A percentile compares a stretch with the other conserved stretches of the same genome.
Conservation (phyloP, 2,888 invertebrate species). For the Charanyca ferruginea region DNA sequence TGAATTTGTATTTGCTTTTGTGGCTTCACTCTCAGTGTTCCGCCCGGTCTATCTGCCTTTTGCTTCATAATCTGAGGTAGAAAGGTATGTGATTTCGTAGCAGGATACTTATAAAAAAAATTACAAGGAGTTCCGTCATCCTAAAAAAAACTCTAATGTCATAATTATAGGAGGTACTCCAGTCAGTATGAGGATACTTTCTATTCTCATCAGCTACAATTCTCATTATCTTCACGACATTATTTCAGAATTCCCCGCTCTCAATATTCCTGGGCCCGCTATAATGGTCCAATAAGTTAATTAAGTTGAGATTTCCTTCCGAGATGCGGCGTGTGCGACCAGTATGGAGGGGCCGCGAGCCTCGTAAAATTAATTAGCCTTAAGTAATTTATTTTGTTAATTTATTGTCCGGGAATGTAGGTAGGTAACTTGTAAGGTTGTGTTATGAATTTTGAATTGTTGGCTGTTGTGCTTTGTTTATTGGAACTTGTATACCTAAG, state of each 20-base stretch:
- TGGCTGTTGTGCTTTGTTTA: conserved; percentile 29
- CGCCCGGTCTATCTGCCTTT: no score
- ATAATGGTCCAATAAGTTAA: conserved; percentile 80
- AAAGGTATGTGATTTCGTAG: no score
- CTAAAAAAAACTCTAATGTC: background rate
- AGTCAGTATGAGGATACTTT: conserved; percentile 24
- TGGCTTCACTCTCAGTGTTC: no score
- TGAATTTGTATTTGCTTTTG: no score
- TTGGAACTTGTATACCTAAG: conserved; percentile 1
- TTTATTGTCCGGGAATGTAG: conserved; percentile 59
- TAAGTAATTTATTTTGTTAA: conserved; percentile 71
- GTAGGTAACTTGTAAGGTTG: conserved; percentile 34
- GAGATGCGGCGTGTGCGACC: conserved; percentile 42
- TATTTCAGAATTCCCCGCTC: conserved; percentile 35
- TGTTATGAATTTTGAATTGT: conserved; percentile 48
- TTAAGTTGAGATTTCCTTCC: conserved; percentile 77
- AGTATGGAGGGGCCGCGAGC: conserved; percentile 59
- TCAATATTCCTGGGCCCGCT: conserved; percentile 66
- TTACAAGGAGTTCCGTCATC: background rate
- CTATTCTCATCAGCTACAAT: conserved; percentile 47
- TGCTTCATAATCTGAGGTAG: no score
- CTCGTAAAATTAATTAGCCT: conserved; percentile 70
- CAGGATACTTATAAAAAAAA: background rate
- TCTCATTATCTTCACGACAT: conserved; percentile 52
- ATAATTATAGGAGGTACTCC: background rate